These are phyloP conservation scores for Oreochromis spilurus DNA, from an alignment of 2,113 vertebrate species.

Conservation along the genomic window DNA sequence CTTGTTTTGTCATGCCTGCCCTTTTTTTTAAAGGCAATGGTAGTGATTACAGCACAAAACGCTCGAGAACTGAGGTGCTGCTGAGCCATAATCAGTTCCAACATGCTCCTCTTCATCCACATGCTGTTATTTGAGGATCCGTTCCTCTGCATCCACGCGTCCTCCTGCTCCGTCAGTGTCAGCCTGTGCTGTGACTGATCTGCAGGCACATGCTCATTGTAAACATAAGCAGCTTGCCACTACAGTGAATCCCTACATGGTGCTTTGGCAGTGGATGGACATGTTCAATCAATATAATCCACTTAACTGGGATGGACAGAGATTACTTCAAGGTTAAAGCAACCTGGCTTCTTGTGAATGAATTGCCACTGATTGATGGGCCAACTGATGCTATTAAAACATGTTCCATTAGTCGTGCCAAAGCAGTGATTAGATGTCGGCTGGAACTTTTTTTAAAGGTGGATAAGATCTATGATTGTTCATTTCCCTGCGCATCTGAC, in stretches of 20 bases:
- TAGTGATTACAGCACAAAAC: not conserved
- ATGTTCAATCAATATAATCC: conserved; percentile 57
- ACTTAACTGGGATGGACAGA: conserved; percentile 40
- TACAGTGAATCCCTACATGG: not conserved
- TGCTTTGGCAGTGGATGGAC: conserved; percentile 36
- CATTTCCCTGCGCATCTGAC: not conserved
- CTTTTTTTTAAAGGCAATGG: not conserved
- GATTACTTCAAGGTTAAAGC: conserved; percentile 61
- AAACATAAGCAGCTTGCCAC: conserved; percentile 40
- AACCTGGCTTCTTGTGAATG: conserved; percentile 14
- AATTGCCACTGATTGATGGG: conserved; percentile 14
- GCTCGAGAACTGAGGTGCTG: not conserved
- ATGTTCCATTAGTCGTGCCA: not conserved
- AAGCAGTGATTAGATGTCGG: not conserved
- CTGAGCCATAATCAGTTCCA: conserved; percentile 10
- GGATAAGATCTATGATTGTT: not conserved
- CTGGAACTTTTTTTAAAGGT: not conserved
- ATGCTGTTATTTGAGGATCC: not conserved
- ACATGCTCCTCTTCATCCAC: not conserved
- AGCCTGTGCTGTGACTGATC: conserved; percentile 3
- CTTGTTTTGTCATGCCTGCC: not conserved
- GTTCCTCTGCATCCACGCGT: not conserved
- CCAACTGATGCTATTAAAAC: not conserved
- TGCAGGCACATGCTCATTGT: conserved; percentile 39
- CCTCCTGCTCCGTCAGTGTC: not conserved